Base-by-base conservation (phyloP, 2,888 invertebrate genomes). In the Drosophila crucigera region DNA sequence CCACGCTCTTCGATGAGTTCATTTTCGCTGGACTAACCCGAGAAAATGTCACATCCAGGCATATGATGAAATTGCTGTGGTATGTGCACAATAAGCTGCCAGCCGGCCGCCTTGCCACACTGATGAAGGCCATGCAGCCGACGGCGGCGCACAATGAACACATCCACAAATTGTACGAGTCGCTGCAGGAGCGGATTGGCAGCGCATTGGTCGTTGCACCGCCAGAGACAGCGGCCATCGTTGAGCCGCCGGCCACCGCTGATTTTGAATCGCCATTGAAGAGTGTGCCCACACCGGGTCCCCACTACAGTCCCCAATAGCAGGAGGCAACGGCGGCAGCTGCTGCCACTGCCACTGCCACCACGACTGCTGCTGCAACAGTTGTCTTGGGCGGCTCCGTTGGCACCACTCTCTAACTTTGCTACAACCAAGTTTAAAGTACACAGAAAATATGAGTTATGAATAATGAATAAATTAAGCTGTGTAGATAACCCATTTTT, bases 1-100 rank as follows among this genome's bases (percentile, higher is more conserved):
- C 98, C 3, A 97, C 97, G 3, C 95, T 99, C 52, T 98, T 99
- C 94, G 98, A 99, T 93, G 98, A 98, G 92, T 99, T 99, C 93
- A 97, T 99, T 91, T 96, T 98, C 93, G 98, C 98, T 69, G 97
- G 97, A 0, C 94, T 98, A 30, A 95, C 96, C 2, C 95, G 97
- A 78, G 98, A 99, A 91, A 98, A 98, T 94, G 98, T 98, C 0
- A 97, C 97, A 4, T 89, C 89, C 6, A 95, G 98, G 63, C 99
- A 99, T 94, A 94, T 99, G 91, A 93, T 98, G 60, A 97, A 98
- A 92, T 94, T 99, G 61, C 93, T 99, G 41, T 98, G 98, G 97
- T 98, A 98, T 68, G 84, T 87, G 74, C 96, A 98, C 93, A 96
- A 96, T 30, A 97, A 97, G 93, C 93, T 99, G 67, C 98, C 98